phyloP scores from a whole-genome alignment of 2,888 invertebrate genomes.

The Cephus rjabovi region DNA sequence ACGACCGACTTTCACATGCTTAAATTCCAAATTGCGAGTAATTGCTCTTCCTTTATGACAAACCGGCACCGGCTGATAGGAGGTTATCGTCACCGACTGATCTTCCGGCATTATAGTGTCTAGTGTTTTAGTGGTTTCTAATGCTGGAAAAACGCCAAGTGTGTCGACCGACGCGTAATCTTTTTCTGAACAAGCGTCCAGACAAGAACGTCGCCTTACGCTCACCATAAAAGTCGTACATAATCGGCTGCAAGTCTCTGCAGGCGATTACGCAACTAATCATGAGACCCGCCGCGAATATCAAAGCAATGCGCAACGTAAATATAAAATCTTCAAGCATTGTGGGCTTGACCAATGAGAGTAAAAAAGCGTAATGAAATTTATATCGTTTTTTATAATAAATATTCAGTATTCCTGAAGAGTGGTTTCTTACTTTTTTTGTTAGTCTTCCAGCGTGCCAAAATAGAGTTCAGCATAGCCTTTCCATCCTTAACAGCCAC shows the following conservation, averaged over 20 bases:
- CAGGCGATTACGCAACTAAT: not conserved
- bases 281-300: not conserved
- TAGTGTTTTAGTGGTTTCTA: slow-evolving; percentile 1
- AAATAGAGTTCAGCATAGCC: not conserved
- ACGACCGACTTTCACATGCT: not conserved
- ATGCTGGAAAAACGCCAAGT: slow-evolving; percentile 13
- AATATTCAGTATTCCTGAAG: not conserved
- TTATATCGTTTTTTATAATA: not conserved
- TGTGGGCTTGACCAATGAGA: not conserved
- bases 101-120: not conserved
- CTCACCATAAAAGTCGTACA: not conserved
- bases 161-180: slow-evolving; percentile 11
- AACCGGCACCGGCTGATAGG: not conserved
- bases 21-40: not conserved
- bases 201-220: not conserved
- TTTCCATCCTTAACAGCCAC: not conserved
- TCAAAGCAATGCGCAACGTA: too few relatives aligned
- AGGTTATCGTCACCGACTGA: not conserved
- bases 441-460: too few relatives aligned
- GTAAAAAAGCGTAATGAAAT: not conserved
- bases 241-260: not conserved
- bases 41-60: not conserved
- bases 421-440: not conserved
- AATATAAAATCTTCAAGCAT: too few relatives aligned
- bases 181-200: not conserved